Percentiles rank a stretch among this genome's conserved stretches.
Conservation (phyloP, 2,888 invertebrate species). For the Pteria penguin region DNA sequence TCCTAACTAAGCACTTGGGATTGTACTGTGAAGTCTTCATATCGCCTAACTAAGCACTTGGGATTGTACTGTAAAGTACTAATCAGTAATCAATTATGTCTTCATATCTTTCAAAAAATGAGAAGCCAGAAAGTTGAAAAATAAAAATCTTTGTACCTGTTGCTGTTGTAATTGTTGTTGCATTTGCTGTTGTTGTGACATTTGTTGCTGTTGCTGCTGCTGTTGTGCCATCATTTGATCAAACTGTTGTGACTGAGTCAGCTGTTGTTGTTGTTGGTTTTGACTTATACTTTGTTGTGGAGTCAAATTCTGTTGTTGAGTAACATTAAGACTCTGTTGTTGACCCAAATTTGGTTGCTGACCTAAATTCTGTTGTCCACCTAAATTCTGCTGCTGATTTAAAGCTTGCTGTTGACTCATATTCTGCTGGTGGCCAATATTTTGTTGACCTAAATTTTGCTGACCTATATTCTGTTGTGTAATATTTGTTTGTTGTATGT, state of each 20-base stretch:
- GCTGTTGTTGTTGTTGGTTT: slow-evolving; percentile 25
- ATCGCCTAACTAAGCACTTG: no score
- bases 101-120: no score
- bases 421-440: background rate
- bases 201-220: slow-evolving; percentile 12
- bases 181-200: slow-evolving; percentile 15
- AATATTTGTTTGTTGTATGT: slow-evolving; percentile 25
- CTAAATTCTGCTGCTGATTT: slow-evolving; percentile 33
- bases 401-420: slow-evolving; percentile 14
- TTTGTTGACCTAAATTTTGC: slow-evolving; percentile 12
- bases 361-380: slow-evolving; percentile 32
- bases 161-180: slow-evolving; percentile 22
- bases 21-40: no score
- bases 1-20: no score
- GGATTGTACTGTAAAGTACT: no score
- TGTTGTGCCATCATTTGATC: slow-evolving; percentile 9
- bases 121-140: no score
- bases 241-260: background rate
- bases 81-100: no score
- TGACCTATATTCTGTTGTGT: slow-evolving; percentile 38
- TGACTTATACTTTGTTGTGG: background rate
- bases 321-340: no score
- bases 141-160: slow-evolving; percentile 1
- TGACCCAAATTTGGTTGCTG: slow-evolving; percentile 33
- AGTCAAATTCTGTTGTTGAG: background rate